phyloP scores from a whole-genome alignment of 2,888 invertebrate species.

The Oscheius sp. region DNA sequence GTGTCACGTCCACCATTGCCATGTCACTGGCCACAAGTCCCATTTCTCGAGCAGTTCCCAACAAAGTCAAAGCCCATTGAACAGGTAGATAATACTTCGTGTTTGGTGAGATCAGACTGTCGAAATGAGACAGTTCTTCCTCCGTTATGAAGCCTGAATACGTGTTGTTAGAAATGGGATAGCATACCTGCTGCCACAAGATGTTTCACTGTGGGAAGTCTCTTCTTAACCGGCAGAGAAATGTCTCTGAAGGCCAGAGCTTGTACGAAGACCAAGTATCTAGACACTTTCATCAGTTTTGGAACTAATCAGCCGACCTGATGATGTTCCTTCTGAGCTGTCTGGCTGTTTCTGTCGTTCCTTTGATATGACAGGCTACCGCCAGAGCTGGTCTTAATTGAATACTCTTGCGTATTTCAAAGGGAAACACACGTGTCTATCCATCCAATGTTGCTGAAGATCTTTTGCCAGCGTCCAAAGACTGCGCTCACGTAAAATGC shows the following conservation, averaged over 20 bases:
- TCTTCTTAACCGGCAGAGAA: conserved; percentile 66
- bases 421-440: conserved; percentile 64
- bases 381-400: conserved; percentile 12
- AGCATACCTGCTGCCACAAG: conserved; percentile 61
- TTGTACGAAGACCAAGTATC: conserved; percentile 66
- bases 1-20: conserved; percentile 66
- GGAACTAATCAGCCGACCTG: conserved; percentile 33
- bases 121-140: conserved; percentile 65
- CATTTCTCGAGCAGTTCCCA: conserved; percentile 50
- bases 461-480: conserved; percentile 62
- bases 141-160: conserved; percentile 64
- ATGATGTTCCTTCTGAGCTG: conserved; percentile 18
- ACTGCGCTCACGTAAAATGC: conserved; percentile 71
- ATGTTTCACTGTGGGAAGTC: conserved; percentile 71
- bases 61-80: conserved; percentile 61
- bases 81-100: conserved; percentile 69
- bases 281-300: conserved; percentile 22
- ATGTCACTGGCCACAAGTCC: conserved; percentile 62
- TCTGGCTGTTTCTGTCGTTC: conserved; percentile 14
- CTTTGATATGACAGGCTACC: conserved; percentile 17
- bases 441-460: conserved; percentile 71
- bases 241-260: conserved; percentile 65
- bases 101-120: conserved; percentile 63
- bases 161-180: not conserved
- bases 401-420: too few relatives aligned